These are phyloP conservation scores for Hypselothyrea guttata DNA, from an alignment of 2,888 invertebrate species.

Conservation along the genomic window DNA sequence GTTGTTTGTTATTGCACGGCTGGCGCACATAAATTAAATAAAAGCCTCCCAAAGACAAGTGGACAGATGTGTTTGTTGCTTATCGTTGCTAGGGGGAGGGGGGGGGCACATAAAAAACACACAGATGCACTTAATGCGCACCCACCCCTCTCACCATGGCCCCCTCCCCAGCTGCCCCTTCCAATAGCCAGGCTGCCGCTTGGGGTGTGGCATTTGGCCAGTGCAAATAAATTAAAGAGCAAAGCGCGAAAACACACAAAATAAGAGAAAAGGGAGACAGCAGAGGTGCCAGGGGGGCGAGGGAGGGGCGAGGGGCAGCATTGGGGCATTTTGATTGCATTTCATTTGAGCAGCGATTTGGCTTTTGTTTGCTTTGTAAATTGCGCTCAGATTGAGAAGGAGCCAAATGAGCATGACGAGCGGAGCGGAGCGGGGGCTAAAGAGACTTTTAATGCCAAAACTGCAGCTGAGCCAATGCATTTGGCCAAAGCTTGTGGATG, in stretches of 20 bases:
- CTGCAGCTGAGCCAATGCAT: neutral
- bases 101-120: constrained; percentile 33
- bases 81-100: constrained; percentile 32
- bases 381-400: constrained; percentile 43
- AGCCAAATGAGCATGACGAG: neutral
- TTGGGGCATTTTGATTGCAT: constrained; percentile 70
- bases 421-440: neutral
- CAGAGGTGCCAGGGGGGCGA: neutral
- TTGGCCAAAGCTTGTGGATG: constrained; percentile 2
- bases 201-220: constrained; percentile 74
- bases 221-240: constrained; percentile 73
- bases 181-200: constrained; percentile 29
- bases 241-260: constrained; percentile 56
- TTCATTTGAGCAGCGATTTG: constrained; percentile 59
- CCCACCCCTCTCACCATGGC: constrained; percentile 25
- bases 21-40: constrained; percentile 71
- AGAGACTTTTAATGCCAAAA: neutral
- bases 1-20: constrained; percentile 39
- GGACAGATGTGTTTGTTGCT: constrained; percentile 26
- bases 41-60: constrained; percentile 47
- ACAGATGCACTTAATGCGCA: constrained; percentile 60
- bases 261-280: constrained; percentile 2
- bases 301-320: neutral
- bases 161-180: neutral
- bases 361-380: constrained; percentile 71